These are phyloP conservation scores for Chloebia gouldiae DNA, from an alignment of 2,113 vertebrate genomes.

Conservation along the genomic window DNA sequence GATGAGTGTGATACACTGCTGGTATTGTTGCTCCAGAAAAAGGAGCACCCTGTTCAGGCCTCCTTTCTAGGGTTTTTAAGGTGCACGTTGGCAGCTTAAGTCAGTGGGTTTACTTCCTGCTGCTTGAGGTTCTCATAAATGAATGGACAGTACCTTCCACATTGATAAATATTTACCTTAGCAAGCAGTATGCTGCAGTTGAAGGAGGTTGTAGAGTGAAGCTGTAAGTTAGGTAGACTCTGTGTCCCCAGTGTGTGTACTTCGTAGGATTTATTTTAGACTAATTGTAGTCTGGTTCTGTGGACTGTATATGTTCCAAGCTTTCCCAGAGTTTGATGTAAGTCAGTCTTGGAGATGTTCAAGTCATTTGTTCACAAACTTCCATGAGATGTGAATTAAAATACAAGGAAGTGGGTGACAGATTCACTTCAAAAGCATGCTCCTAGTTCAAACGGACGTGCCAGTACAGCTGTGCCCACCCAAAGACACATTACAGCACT, in stretches of 20 bases:
- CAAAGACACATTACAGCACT: background rate
- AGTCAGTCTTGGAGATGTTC: background rate
- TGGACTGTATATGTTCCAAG: background rate
- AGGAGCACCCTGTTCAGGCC: background rate
- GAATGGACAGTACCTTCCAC: background rate
- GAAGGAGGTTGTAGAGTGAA: background rate
- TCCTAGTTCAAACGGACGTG: background rate
- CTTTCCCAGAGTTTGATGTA: background rate
- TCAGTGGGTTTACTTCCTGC: background rate
- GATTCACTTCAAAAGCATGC: rapidly evolving
- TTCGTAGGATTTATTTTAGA: background rate
- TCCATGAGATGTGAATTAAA: background rate
- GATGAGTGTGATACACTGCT: background rate
- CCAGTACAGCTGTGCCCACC: background rate
- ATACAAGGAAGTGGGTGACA: background rate
- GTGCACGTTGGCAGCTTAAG: background rate
- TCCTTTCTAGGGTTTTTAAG: background rate
- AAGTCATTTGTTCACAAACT: background rate
- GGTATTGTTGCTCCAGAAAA: background rate
- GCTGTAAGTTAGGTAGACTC: background rate
- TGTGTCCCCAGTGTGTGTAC: rapidly evolving
- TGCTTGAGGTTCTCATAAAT: background rate
- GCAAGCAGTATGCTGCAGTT: background rate
- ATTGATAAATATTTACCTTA: background rate
- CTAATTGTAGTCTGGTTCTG: background rate